phyloP scores from a whole-genome alignment of 2,888 invertebrate genomes.

The Amitus sp. region DNA sequence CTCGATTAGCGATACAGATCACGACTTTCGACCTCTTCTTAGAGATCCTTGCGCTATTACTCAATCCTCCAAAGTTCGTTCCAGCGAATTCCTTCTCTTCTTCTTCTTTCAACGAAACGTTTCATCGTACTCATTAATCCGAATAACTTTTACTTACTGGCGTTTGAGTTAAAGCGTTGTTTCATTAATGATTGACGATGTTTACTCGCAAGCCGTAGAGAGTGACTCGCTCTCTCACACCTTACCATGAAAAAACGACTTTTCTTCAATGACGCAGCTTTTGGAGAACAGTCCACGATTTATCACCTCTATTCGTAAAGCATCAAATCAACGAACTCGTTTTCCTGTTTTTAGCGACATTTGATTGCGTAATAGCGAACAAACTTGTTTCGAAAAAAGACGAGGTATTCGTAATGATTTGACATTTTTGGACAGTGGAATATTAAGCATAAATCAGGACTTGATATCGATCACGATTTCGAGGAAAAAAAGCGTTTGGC shows the following conservation, averaged over 20 bases:
- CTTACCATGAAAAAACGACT: slow-evolving; percentile 4
- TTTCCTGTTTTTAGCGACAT: slow-evolving; percentile 2
- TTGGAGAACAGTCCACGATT: slow-evolving; percentile 6
- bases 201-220: neutral
- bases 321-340: slow-evolving; percentile 17
- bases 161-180: neutral
- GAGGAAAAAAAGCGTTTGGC: no score
- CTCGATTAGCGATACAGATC: slow-evolving; percentile 3
- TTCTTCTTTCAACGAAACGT: no score
- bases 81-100: no score
- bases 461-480: neutral
- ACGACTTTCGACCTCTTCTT: neutral
- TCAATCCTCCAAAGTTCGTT: no score
- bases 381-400: no score
- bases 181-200: slow-evolving; percentile 1
- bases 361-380: slow-evolving; percentile 6
- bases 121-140: neutral
- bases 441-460: neutral
- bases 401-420: no score
- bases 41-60: neutral
- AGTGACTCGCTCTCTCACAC: neutral
- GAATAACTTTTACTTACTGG: neutral
- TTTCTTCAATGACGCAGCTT: neutral
- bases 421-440: no score
- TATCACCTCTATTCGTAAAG: slow-evolving; percentile 19